Evolutionary conservation across 2,888 invertebrate species (phyloP).

Genomic region (Lochmaea crataegi): DNA sequence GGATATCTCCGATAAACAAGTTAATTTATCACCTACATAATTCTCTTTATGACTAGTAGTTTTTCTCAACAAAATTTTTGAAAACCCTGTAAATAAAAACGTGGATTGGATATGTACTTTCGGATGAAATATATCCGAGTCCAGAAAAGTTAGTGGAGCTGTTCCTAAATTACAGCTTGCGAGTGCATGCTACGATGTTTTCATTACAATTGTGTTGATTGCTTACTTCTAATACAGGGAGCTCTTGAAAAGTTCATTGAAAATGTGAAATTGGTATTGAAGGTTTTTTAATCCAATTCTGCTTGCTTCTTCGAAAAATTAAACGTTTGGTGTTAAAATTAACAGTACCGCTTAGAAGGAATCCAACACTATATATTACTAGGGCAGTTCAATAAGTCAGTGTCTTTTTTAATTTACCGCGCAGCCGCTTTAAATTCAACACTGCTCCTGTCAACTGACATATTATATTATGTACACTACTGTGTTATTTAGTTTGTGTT

Average conservation of each 20-base stretch:
- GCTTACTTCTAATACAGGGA: background rate
- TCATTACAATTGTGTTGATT: slow-evolving; percentile 1
- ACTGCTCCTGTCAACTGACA: too few species aligned
- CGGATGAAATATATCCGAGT: slow-evolving; percentile 3
- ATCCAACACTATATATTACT: too few species aligned
- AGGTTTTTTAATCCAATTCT: too few species aligned
- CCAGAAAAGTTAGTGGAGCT: slow-evolving; percentile 1
- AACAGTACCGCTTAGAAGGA: too few species aligned
- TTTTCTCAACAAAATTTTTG: background rate
- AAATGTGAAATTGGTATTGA: background rate
- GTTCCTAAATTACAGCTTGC: background rate
- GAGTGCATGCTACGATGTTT: slow-evolving; percentile 5
- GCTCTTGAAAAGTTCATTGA: background rate
- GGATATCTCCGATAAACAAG: background rate
- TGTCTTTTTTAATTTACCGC: too few species aligned
- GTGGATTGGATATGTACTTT: slow-evolving; percentile 4
- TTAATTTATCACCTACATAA: background rate
- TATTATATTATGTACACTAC: too few species aligned
- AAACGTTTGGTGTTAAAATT: too few species aligned
- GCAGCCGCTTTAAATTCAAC: too few species aligned
- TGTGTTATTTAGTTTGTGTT: too few species aligned
- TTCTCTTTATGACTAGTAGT: background rate
- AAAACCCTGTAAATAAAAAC: slow-evolving; percentile 7
- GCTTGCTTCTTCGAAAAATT: too few species aligned
- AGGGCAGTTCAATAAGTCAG: too few species aligned